Conservation (phyloP, 2,113 vertebrate genomes). For the Periophthalmus modestus region DNA sequence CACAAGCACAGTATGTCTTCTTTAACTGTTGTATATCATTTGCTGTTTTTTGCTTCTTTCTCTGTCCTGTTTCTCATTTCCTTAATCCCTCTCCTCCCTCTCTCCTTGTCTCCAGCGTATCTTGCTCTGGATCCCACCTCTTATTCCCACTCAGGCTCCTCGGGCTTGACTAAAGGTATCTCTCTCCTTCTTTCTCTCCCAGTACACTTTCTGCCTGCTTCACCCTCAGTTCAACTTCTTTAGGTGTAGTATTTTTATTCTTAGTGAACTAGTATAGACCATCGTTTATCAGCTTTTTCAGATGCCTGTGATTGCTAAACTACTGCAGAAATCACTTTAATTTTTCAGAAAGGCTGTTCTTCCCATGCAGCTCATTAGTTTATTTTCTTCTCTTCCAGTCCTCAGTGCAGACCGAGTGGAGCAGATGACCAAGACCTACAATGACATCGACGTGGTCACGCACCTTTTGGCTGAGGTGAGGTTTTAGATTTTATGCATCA, state of each 20-base stretch:
- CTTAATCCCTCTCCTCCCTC: slow-evolving; percentile 21
- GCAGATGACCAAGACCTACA: slow-evolving; percentile 88
- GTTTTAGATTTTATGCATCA: neutral
- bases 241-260: too few relatives aligned
- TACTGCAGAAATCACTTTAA: neutral
- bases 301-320: too few relatives aligned
- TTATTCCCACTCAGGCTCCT: slow-evolving; percentile 78
- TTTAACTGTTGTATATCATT: slow-evolving; percentile 38
- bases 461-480: slow-evolving; percentile 92
- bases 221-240: slow-evolving; percentile 1
- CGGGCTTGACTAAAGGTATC: slow-evolving; percentile 81
- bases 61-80: slow-evolving; percentile 12
- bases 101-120: slow-evolving; percentile 67
- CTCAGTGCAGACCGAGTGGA: slow-evolving; percentile 84
- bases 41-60: slow-evolving; percentile 27
- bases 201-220: slow-evolving; percentile 14
- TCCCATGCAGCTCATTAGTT: neutral
- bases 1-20: too few relatives aligned
- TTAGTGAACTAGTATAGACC: too few relatives aligned
- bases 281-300: too few relatives aligned
- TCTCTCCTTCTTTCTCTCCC: slow-evolving; percentile 20
- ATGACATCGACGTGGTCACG: slow-evolving; percentile 91
- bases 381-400: slow-evolving; percentile 70
- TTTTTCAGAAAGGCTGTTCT: slow-evolving; percentile 20
- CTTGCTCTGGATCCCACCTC: slow-evolving; percentile 76